Evolutionary conservation across 1,140 invertebrate species (phyloP).

Genomic region (Zophobas morio): DNA sequence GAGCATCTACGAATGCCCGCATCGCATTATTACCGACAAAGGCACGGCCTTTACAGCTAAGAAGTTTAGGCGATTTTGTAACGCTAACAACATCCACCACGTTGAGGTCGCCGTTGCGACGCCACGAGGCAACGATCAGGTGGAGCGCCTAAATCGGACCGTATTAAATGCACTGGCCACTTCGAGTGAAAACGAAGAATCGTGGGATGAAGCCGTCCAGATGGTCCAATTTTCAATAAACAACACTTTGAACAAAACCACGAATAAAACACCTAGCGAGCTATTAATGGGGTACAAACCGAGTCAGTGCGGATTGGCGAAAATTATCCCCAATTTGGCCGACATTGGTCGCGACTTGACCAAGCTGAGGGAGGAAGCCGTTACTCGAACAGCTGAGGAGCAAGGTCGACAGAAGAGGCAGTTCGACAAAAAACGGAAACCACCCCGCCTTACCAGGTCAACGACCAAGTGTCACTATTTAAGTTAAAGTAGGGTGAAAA

Average conservation of each 20-base stretch:
- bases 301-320: background rate
- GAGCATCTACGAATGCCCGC: slow-evolving; percentile 64
- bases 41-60: slow-evolving; percentile 6
- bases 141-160: slow-evolving; percentile 59
- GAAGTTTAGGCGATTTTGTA: background rate
- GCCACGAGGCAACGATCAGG: slow-evolving; percentile 61
- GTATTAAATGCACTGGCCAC: slow-evolving; percentile 37
- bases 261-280: slow-evolving; percentile 50
- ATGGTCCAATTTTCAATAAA: slow-evolving; percentile 57
- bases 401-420: background rate
- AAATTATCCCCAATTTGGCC: background rate
- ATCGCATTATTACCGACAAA: slow-evolving; percentile 62
- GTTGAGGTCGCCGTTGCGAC: slow-evolving; percentile 59
- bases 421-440: background rate
- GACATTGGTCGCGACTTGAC: background rate
- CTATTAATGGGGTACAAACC: slow-evolving; percentile 52
- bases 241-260: slow-evolving; percentile 52
- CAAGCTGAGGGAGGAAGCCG: background rate
- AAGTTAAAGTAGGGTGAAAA: too few relatives aligned
- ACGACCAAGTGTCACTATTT: background rate
- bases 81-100: slow-evolving; percentile 42
- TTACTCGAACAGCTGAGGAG: background rate
- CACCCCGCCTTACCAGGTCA: background rate
- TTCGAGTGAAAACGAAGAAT: slow-evolving; percentile 4
- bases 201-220: slow-evolving; percentile 53